These are phyloP conservation scores for Andrena praecox DNA, from an alignment of 2,888 invertebrate genomes.

Conservation along the genomic window DNA sequence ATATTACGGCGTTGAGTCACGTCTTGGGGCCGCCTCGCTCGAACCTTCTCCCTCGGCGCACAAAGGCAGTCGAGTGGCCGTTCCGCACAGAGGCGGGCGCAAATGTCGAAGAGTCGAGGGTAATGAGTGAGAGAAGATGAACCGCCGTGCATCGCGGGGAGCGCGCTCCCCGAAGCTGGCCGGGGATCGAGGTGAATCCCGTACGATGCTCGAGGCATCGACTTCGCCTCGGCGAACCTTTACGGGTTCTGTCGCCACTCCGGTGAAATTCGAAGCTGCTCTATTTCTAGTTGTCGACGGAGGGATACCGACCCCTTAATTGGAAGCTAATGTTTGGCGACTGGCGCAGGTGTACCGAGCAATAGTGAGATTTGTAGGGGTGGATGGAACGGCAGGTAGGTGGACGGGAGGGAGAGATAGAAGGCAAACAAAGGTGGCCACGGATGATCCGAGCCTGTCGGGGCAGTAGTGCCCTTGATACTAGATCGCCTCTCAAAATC, in stretches of 20 bases:
- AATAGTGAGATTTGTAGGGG: too few species aligned
- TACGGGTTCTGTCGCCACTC: background rate
- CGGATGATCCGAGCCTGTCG: too few species aligned
- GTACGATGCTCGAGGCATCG: background rate
- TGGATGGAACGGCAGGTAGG: too few species aligned
- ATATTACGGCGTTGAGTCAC: constrained; percentile 68
- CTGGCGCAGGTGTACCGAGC: too few species aligned
- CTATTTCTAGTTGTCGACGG: background rate
- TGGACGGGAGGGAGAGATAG: too few species aligned
- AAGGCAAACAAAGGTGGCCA: too few species aligned
- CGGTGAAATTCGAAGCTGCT: constrained; percentile 3
- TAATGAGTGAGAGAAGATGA: constrained; percentile 68
- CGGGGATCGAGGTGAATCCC: background rate
- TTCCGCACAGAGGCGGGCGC: constrained; percentile 43
- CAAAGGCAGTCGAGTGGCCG: constrained; percentile 43
- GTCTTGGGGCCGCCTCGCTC: constrained; percentile 60
- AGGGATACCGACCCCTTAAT: background rate
- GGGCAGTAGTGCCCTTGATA: too few species aligned
- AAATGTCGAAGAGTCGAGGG: constrained; percentile 64
- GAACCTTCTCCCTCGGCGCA: constrained; percentile 13
- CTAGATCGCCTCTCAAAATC: too few species aligned
- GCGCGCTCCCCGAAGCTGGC: background rate
- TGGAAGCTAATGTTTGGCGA: too few species aligned
- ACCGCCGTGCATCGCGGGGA: constrained; percentile 34
- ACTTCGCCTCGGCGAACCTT: background rate